Percentiles rank a stretch among this genome's conserved stretches.
Evolutionary conservation across 2,888 invertebrate genomes (phyloP).

Genomic region (Lydus trimaculatus): DNA sequence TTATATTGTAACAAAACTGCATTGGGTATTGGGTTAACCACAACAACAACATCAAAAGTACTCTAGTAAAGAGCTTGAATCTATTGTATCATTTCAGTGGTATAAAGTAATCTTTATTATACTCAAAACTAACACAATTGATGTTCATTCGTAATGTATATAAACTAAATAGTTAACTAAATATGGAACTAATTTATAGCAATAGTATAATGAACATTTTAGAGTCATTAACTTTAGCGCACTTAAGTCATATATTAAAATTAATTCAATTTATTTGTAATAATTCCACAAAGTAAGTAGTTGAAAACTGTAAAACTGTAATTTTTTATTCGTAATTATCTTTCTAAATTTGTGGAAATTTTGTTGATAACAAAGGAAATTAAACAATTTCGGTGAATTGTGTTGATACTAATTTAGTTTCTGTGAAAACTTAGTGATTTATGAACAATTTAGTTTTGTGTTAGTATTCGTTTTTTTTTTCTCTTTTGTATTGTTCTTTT

Average conservation of each 20-base stretch:
- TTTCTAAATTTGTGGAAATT: constrained; percentile 3
- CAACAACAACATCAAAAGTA: constrained; percentile 3
- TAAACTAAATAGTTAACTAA: not conserved
- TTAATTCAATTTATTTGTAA: not conserved
- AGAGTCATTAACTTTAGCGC: not conserved
- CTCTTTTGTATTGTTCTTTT: not conserved
- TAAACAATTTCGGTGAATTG: not conserved
- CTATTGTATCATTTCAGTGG: not conserved
- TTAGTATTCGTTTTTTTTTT: not conserved
- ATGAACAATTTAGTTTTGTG: not conserved
- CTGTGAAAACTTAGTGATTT: not conserved
- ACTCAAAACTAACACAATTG: not conserved
- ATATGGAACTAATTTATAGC: not conserved
- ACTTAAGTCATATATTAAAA: not conserved
- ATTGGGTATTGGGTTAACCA: not conserved
- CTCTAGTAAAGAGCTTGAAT: not conserved
- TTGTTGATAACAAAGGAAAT: constrained; percentile 3
- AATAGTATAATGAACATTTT: not conserved
- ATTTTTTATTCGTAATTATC: constrained; percentile 5
- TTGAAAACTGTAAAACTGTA: not conserved
- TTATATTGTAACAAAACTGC: not conserved
- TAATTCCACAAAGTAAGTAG: not conserved
- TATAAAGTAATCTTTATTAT: not conserved
- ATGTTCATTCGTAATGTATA: not conserved
- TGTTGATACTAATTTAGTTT: not conserved